phyloP scores from a whole-genome alignment of 2,797 vertebrate species.

The Babyrousa celebensis region DNA sequence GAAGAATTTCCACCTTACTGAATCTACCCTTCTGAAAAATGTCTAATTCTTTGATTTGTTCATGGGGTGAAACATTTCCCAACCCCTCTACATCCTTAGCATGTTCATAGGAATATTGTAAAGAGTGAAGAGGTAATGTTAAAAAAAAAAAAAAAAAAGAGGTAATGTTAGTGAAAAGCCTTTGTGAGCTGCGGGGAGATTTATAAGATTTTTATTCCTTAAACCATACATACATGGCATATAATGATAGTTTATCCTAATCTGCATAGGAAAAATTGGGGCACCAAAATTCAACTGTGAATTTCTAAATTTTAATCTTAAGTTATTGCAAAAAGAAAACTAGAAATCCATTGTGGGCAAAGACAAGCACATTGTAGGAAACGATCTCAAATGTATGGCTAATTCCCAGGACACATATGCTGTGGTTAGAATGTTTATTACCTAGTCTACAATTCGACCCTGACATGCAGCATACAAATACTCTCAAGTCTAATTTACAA shows the following conservation, averaged over 20 bases:
- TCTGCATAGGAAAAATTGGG: constrained; percentile 30
- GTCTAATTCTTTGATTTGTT: constrained; percentile 24
- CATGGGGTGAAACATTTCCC: background rate
- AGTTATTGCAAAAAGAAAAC: constrained; percentile 16
- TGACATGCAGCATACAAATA: constrained; percentile 51
- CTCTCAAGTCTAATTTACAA: constrained; percentile 68
- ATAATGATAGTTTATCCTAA: background rate
- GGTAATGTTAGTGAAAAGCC: background rate
- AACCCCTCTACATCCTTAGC: background rate
- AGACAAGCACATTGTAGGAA: constrained; percentile 47
- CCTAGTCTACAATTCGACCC: constrained; percentile 43
- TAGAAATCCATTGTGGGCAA: constrained; percentile 49
- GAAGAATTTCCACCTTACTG: constrained; percentile 29
- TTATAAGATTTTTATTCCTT: constrained; percentile 34
- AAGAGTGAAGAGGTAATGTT: constrained; percentile 10
- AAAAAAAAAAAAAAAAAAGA: background rate
- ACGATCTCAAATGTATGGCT: constrained; percentile 16
- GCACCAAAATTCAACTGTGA: background rate
- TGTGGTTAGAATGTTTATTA: constrained; percentile 69
- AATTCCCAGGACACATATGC: constrained; percentile 29
- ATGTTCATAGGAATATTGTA: constrained; percentile 3
- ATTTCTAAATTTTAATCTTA: constrained; percentile 51
- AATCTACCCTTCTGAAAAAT: constrained; percentile 2
- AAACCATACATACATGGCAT: background rate
- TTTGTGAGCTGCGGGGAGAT: constrained; percentile 14